Evolutionary conservation across 2,888 invertebrate species (phyloP).

Genomic region (Eristalis arbustorum): DNA sequence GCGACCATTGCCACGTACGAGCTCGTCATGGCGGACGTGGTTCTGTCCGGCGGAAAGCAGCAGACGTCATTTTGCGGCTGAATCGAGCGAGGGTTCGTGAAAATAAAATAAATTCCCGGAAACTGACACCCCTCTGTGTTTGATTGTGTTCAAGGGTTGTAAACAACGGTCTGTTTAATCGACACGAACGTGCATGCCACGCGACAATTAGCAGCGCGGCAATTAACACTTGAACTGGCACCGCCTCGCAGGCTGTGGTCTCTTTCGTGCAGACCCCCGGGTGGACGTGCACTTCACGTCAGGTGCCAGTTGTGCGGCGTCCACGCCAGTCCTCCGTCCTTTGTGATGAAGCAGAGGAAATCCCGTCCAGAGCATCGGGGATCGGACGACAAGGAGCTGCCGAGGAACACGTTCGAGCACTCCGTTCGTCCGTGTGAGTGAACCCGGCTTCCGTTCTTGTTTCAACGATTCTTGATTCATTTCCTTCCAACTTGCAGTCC

Average conservation of each 20-base stretch:
- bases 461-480: background rate
- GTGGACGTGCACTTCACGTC: slow-evolving; percentile 7
- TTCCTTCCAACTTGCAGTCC: slow-evolving; percentile 74
- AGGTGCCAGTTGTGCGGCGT: background rate
- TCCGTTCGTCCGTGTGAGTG: slow-evolving; percentile 80
- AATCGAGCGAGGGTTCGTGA: background rate
- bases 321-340: background rate
- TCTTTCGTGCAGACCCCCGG: background rate
- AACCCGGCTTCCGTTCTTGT: background rate
- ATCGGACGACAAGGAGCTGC: background rate
- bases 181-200: slow-evolving; percentile 41
- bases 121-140: background rate
- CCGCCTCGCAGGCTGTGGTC: background rate
- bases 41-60: slow-evolving; percentile 75
- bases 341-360: slow-evolving; percentile 6
- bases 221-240: slow-evolving; percentile 18
- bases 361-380: background rate
- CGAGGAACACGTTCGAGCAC: slow-evolving; percentile 80
- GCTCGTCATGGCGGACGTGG: slow-evolving; percentile 82
- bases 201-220: slow-evolving; percentile 31
- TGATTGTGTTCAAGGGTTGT: background rate
- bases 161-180: background rate
- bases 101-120: background rate
- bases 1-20: slow-evolving; percentile 86
- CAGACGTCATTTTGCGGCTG: slow-evolving; percentile 74